phyloP scores from a whole-genome alignment of 2,113 vertebrate species.

The Amphiprion ocellaris region DNA sequence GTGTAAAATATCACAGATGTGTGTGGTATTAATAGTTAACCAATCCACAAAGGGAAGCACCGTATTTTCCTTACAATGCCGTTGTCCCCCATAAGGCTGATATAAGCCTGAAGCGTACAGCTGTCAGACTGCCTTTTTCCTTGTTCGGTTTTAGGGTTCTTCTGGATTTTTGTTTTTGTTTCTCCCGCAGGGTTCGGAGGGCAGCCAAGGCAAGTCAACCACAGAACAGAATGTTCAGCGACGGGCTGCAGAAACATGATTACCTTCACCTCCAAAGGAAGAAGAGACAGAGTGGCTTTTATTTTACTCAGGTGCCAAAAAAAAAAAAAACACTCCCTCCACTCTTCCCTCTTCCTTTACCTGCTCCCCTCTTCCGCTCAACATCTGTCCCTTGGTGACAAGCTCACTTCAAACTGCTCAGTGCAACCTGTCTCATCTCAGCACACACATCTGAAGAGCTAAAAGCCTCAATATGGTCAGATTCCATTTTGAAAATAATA shows the following conservation, averaged over 20 bases:
- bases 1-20: slow-evolving; percentile 15
- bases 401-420: slow-evolving; percentile 76
- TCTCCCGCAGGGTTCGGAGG: slow-evolving; percentile 67
- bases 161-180: slow-evolving; percentile 73
- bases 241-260: slow-evolving; percentile 78
- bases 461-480: slow-evolving; percentile 73
- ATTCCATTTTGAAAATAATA: slow-evolving; percentile 80
- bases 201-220: slow-evolving; percentile 67
- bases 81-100: slow-evolving; percentile 14
- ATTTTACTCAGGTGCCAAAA: slow-evolving; percentile 75
- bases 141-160: slow-evolving; percentile 46
- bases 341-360: neutral
- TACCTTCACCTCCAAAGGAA: slow-evolving; percentile 73
- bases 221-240: slow-evolving; percentile 68
- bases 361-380: slow-evolving; percentile 57
- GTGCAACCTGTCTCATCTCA: slow-evolving; percentile 71
- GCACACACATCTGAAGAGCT: slow-evolving; percentile 74
- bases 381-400: slow-evolving; percentile 75
- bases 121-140: slow-evolving; percentile 42
- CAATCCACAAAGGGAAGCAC: slow-evolving; percentile 27
- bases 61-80: slow-evolving; percentile 16
- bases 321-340: slow-evolving; percentile 52
- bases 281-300: slow-evolving; percentile 64
- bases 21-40: slow-evolving; percentile 21
- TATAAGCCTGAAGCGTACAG: slow-evolving; percentile 40